Conservation (phyloP, 2,888 invertebrate species). For the Latrodectus hesperus region DNA sequence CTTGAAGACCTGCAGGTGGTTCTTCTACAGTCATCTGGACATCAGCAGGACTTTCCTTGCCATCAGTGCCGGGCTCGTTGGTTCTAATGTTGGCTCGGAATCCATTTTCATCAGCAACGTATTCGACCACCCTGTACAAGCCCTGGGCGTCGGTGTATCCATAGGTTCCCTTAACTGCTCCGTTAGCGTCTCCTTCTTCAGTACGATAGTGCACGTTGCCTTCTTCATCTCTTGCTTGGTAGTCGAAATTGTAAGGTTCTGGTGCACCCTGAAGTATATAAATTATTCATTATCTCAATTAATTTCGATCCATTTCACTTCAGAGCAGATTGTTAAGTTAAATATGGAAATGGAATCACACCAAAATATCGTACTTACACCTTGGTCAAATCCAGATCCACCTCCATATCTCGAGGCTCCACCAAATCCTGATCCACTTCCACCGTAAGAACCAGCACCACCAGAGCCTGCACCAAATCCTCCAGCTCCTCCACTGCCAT, state of each 20-base stretch:
- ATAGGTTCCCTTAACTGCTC: constrained; percentile 42
- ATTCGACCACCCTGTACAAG: constrained; percentile 50
- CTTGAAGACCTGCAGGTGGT: constrained; percentile 55
- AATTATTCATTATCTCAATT: too few species aligned
- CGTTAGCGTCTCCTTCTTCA: constrained; percentile 48
- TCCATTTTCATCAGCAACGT: constrained; percentile 54
- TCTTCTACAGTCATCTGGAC: constrained; percentile 49
- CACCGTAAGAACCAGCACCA: neutral
- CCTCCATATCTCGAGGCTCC: neutral
- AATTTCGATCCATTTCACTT: too few species aligned
- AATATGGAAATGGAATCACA: neutral
- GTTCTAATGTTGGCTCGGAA: constrained; percentile 59
- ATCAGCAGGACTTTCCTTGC: constrained; percentile 59
- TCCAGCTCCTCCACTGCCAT: neutral
- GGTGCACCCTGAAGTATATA: constrained; percentile 19
- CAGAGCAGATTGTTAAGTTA: too few species aligned
- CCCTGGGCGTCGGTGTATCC: constrained; percentile 59
- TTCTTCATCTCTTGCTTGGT: constrained; percentile 38
- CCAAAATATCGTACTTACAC: neutral
- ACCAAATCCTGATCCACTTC: neutral
- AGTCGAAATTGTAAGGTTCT: constrained; percentile 61
- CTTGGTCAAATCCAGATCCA: neutral
- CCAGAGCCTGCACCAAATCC: neutral
- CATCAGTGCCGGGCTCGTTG: constrained; percentile 61
- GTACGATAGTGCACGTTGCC: constrained; percentile 56